These are phyloP conservation scores for Hydrophis major DNA, from an alignment of 2,797 vertebrate genomes.

Conservation along the genomic window DNA sequence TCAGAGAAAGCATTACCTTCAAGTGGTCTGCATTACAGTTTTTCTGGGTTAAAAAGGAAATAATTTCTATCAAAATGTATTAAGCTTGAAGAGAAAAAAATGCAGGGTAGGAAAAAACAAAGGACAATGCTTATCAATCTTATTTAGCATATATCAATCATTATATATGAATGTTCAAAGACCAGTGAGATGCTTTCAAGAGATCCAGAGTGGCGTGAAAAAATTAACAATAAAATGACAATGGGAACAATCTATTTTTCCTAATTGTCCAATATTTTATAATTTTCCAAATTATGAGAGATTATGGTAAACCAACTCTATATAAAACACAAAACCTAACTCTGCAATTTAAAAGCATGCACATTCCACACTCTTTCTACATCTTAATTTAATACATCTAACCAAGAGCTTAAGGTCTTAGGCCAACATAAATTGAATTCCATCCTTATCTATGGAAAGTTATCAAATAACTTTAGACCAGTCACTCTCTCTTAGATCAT, in stretches of 20 bases:
- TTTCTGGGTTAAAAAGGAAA: constrained; percentile 18
- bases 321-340: background rate
- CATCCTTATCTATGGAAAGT: background rate
- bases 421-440: background rate
- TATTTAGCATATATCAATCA: background rate
- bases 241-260: background rate
- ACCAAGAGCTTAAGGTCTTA: background rate
- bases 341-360: background rate
- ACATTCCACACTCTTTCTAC: background rate
- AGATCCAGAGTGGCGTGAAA: background rate
- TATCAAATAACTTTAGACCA: background rate
- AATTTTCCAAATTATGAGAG: background rate
- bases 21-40: background rate
- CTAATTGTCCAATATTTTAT: background rate
- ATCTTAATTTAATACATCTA: background rate
- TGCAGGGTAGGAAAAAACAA: background rate
- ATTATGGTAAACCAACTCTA: background rate
- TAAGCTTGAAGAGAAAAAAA: background rate
- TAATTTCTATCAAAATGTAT: background rate
- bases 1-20: background rate
- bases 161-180: background rate
- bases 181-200: background rate
- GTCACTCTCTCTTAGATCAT: background rate
- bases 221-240: background rate
- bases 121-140: background rate